Evolutionary conservation across 2,113 vertebrate genomes (phyloP), one percentile per base, ranked within the genome.

Genomic region (Ailurus styani): DNA sequence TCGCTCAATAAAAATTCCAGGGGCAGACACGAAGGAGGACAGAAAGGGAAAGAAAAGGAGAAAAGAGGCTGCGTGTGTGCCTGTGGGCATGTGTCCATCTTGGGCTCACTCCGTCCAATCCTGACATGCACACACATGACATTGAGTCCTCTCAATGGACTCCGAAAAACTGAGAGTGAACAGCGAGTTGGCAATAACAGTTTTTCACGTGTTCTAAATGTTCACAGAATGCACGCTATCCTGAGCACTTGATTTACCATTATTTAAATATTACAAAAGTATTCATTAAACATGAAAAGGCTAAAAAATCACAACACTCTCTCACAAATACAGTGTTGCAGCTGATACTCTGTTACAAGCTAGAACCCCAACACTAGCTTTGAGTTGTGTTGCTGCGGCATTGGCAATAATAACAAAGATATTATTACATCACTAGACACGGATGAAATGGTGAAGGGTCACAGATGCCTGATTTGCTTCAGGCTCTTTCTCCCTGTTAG

Each of bases 271-370:
- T n/a, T 50, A 15, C 15, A 72, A 92, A 81, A 96, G 34, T 40
- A 96, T 83, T 90, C 73, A 96, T 94, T 87, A 73, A 31, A 87
- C 68, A 66, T 78, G 79, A 82, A n/a, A 87, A 89, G 50, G 11
- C 52, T 54, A 73, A 73, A 25, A 73, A 94, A 92, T 14, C 20
- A 50, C 90, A 84, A 11, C 27, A 31, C 21, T 31, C 40, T 70
- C 50, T 45, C 66, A n/a, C 21, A 87, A 52, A 68, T 27, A 64
- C 1, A 34, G 52, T 29, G n/a, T 42, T 13, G 2, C 34, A 7
- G 57, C 55, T 2, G 2, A 81, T 47, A 40, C 13, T 42, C 77
- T 88, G 14, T 81, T 78, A 17, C 88, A 47, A 68, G 55, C 47
- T 54, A 83, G 82, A 54, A 52, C n/a, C 23, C 23, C 23, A 40